Evolutionary conservation across 2,113 vertebrate species (phyloP).

Genomic region (Xyliphius kryptos): DNA sequence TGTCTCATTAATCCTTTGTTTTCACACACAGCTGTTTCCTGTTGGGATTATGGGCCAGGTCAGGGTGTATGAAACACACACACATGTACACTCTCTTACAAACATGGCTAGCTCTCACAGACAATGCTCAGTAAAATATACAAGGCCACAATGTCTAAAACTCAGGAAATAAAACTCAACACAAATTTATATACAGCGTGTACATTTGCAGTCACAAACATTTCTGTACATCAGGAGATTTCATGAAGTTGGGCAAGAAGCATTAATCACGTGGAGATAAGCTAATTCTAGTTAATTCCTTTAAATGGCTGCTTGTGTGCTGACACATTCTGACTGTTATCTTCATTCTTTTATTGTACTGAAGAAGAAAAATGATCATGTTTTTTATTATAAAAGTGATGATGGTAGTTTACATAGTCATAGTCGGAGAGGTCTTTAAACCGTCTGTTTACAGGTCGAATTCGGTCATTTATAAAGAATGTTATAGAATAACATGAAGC

Average conservation of each 20-base stretch:
- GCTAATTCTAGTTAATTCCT: conserved; percentile 23
- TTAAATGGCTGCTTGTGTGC: conserved; percentile 17
- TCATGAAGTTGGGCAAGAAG: conserved; percentile 24
- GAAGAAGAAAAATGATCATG: not conserved
- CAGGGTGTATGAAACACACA: conserved; percentile 35
- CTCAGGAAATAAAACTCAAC: conserved; percentile 41
- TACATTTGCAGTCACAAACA: conserved; percentile 18
- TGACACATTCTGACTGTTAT: conserved; percentile 9
- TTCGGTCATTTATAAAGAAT: too few relatives aligned
- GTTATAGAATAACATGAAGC: not conserved
- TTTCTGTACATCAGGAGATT: not conserved
- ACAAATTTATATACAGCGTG: conserved; percentile 23
- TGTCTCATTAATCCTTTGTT: conserved; percentile 42
- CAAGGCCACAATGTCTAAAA: conserved; percentile 40
- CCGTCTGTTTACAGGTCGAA: conserved; percentile 3
- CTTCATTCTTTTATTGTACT: not conserved
- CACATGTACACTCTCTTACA: conserved; percentile 29
- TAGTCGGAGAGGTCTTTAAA: not conserved
- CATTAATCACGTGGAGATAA: conserved; percentile 23
- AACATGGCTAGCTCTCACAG: conserved; percentile 25
- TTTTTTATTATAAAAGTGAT: not conserved
- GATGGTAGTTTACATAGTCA: not conserved
- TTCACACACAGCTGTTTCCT: conserved; percentile 53
- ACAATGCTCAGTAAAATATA: conserved; percentile 39
- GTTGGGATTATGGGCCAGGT: conserved; percentile 42